Evolutionary conservation across 1,140 invertebrate genomes (phyloP).

Genomic region (Drosophila triauraria): DNA sequence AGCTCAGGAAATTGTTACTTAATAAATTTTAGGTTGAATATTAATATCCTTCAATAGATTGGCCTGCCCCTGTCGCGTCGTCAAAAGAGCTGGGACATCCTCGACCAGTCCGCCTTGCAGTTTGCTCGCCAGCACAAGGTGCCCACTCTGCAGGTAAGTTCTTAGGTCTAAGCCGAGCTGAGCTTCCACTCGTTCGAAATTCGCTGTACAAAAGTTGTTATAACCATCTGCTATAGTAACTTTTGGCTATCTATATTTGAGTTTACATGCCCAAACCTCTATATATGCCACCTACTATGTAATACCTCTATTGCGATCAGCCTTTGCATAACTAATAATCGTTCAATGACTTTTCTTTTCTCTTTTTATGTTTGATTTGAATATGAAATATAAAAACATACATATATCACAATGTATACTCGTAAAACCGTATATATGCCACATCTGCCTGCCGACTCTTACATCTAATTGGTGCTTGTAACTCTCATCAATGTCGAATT

Average conservation of each 20-base stretch:
- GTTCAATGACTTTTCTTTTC: constrained; percentile 79
- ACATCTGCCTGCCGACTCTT: constrained; percentile 78
- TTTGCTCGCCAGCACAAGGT: constrained; percentile 90
- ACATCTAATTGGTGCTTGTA: constrained; percentile 82
- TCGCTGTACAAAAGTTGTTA: constrained; percentile 79
- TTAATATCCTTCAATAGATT: constrained; percentile 23
- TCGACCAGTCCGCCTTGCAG: constrained; percentile 92
- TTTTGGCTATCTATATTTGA: constrained; percentile 75
- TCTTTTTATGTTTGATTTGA: constrained; percentile 75
- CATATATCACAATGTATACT: constrained; percentile 74
- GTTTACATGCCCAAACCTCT: constrained; percentile 49
- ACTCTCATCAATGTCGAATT: constrained; percentile 61
- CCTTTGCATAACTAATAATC: constrained; percentile 78
- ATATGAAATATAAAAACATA: constrained; percentile 50
- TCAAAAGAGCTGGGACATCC: constrained; percentile 97
- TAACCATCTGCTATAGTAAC: constrained; percentile 81
- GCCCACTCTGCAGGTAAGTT: constrained; percentile 89
- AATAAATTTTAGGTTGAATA: too few species aligned
- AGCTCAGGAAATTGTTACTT: constrained; percentile 3
- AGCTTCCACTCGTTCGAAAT: constrained; percentile 44
- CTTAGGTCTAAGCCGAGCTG: background rate
- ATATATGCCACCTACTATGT: constrained; percentile 51
- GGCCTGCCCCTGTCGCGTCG: constrained; percentile 86
- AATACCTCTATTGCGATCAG: constrained; percentile 65
- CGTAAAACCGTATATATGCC: constrained; percentile 48